Base-by-base conservation (phyloP, 1,140 invertebrate genomes). In the Pararge aegeria region DNA sequence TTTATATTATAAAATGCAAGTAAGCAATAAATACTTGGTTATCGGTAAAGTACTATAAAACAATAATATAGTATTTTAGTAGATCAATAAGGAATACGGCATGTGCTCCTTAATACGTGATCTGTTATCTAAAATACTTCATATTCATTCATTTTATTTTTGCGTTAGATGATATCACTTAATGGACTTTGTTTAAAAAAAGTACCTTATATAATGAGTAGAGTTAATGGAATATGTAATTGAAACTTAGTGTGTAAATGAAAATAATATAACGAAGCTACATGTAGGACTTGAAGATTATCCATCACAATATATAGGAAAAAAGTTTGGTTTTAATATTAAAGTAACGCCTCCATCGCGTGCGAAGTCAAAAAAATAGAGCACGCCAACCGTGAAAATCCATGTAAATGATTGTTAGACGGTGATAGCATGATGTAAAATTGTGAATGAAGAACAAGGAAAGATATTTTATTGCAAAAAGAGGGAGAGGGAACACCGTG, bases 301-400 rank as follows among this genome's bases (percentile, higher is more conserved):
- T 66, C 44, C 20, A 46, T 46, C 38, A 9, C 2, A 54, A 42
- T n/a, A n/a, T n/a, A n/a, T n/a, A n/a, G n/a, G n/a, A n/a, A n/a
- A n/a, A n/a, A n/a, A n/a, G n/a, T 82, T 80, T 73, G 75, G 80
- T 81, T 80, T 80, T 68, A 13, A 19, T 15, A 70, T 71, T 54
- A 66, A 48, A 65, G 73, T 52, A 70, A 83, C 77, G 76, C 82
- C 80, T 72, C 65, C 70, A 69, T 48, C 78, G 78, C 73, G 78
- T 79, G 79, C 73, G 70, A 68, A 80, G 72, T 63, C 67, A 58
- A 80, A 83, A 73, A 84, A 83, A 83, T 75, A 66, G 68, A 78
- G 59, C 73, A 77, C 46, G 56, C 61, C 57, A 80, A 80, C 60
- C 72, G 65, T 78, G 74, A 46, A 46, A 78, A 86, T 64, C 60